phyloP scores from a whole-genome alignment of 2,888 invertebrate genomes.

The Siphonodentalium dalli region DNA sequence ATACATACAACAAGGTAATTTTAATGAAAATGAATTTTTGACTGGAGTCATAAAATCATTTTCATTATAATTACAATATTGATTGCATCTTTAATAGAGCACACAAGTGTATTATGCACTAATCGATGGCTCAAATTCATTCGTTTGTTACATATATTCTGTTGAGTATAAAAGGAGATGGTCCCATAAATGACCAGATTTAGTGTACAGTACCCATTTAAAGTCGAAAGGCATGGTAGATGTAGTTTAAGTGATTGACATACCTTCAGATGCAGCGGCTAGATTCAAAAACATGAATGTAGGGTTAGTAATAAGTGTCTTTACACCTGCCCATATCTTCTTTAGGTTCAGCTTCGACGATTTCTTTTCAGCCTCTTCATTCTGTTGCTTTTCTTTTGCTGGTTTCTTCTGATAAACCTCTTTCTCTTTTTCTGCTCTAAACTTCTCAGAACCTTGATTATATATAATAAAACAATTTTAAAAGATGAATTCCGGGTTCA shows the following conservation, averaged over 20 bases:
- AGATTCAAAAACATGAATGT: conserved; percentile 62
- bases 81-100: too few species aligned
- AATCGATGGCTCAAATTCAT: too few species aligned
- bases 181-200: too few species aligned
- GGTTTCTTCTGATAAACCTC: conserved; percentile 38
- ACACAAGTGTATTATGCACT: too few species aligned
- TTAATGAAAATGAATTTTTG: too few species aligned
- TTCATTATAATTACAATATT: too few species aligned
- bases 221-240: neutral
- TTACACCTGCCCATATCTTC: conserved; percentile 49
- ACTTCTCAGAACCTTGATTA: conserved; percentile 58
- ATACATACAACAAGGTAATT: too few species aligned
- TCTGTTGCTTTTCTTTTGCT: conserved; percentile 5
- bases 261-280: conserved; percentile 69
- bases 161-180: too few species aligned
- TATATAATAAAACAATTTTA: neutral
- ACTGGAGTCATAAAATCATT: too few species aligned
- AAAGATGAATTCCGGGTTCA: too few species aligned
- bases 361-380: neutral
- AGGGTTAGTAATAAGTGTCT: conserved; percentile 55
- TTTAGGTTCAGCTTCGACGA: conserved; percentile 25
- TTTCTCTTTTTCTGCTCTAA: conserved; percentile 46
- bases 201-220: too few species aligned
- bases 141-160: too few species aligned
- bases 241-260: neutral